Evolutionary conservation across 2,113 vertebrate species (phyloP), one percentile per base, ranked within the genome.

Genomic region (Dicentrarchus labrax): DNA sequence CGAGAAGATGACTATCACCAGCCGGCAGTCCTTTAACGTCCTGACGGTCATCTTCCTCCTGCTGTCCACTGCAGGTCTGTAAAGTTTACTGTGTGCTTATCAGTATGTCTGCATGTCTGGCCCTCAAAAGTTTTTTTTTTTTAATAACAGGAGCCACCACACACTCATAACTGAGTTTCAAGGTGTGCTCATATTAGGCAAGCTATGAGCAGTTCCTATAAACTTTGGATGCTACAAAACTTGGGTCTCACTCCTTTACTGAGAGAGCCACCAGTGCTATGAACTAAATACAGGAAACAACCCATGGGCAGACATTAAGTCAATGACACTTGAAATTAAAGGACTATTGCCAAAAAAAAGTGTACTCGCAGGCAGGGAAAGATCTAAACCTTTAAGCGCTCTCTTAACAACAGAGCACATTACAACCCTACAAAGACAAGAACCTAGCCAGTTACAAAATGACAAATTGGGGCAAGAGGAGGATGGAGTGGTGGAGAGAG

Each of bases 1-100:
- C 95, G 94, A 92, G 95, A 98, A 92, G 96, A 99, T 99, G 98
- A 97, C 96, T 96, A 96, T 96, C 96, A 97, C 96, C 96, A 97
- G 96, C 95, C 96, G 92, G 89, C 97, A 95, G 95, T 95, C 96
- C 96, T 91, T 97, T 94, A 97, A 97, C 90, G 95, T 95, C 95
- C 96, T 98, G 94, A 95, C 96, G 65, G 90, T 97, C 91, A 91
- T 98, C 80, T 94, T 97, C 88, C 95, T 96, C 3, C 92, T 98
- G 88, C 95, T 99, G 89, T 95, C 96, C 78, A 96, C 97, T 19
- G 96, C 97, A 97, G 98, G 98, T 99, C 93, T 95, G 92, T 78
- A 19, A 50, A 50, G 21, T 82, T 62, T 43, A 51, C 8, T 62
- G 22, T 60, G 30, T 84, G 48, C 41, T 66, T 74, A 61, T 89